Evolutionary conservation across 1,140 invertebrate genomes (phyloP).

Genomic region (Contarinia nasturtii): DNA sequence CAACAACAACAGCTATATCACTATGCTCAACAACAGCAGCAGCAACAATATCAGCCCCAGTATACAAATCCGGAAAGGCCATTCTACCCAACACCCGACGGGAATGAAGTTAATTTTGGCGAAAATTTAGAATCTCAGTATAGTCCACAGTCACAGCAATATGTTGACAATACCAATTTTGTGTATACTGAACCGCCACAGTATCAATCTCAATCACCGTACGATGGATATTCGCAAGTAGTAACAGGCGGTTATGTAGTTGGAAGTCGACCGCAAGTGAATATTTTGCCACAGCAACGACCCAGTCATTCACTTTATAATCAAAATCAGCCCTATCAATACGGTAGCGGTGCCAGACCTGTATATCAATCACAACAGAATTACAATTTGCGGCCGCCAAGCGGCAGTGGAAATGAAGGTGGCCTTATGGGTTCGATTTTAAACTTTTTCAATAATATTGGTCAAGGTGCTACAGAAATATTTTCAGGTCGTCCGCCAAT

Average conservation of each 20-base stretch:
- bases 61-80: slow-evolving; percentile 5
- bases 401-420: slow-evolving; percentile 10
- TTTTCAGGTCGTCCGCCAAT: slow-evolving; percentile 1
- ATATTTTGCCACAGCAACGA: background rate
- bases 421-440: slow-evolving; percentile 6
- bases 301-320: background rate
- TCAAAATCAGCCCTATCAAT: background rate
- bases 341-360: slow-evolving; percentile 6
- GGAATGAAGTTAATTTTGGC: slow-evolving; percentile 21
- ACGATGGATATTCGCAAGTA: background rate
- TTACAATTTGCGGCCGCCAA: slow-evolving; percentile 20
- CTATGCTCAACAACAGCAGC: slow-evolving; percentile 6
- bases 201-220: slow-evolving; percentile 4
- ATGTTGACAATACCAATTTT: slow-evolving; percentile 15
- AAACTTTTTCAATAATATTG: slow-evolving; percentile 8
- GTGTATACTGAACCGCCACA: slow-evolving; percentile 7
- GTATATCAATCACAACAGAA: slow-evolving; percentile 14
- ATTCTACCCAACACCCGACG: slow-evolving; percentile 7
- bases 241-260: too few species aligned
- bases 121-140: slow-evolving; percentile 22
- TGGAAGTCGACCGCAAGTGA: background rate
- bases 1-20: slow-evolving; percentile 5
- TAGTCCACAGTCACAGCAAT: slow-evolving; percentile 12
- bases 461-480: background rate
- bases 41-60: slow-evolving; percentile 1